Conservation (phyloP, 2,113 vertebrate genomes). For the pig (Sus scrofa) region DNA sequence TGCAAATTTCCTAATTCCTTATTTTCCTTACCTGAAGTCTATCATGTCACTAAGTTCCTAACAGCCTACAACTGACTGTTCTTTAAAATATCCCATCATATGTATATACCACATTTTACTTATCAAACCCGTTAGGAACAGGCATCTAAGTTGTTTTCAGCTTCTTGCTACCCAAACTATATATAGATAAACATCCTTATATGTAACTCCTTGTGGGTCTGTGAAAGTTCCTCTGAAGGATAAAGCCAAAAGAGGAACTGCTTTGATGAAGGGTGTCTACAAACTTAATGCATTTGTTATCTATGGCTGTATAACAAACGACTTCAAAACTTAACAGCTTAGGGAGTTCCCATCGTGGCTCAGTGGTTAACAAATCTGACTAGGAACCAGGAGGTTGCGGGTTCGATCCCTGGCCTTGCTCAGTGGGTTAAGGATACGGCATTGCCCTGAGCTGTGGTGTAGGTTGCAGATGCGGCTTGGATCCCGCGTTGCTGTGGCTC, state of each 20-base stretch:
- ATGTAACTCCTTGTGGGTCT: not conserved
- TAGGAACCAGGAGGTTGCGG: too few species aligned
- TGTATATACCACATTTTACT: not conserved
- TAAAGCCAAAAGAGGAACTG: not conserved
- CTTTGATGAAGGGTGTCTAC: not conserved
- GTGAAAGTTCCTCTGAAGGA: not conserved
- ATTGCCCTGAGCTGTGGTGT: too few species aligned
- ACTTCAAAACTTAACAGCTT: slow-evolving; percentile 4
- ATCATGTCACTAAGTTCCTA: not conserved
- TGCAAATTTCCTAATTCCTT: not conserved
- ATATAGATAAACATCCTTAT: not conserved
- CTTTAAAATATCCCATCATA: not conserved
- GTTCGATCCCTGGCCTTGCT: too few species aligned
- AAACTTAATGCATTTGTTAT: not conserved
- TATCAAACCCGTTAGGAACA: not conserved
- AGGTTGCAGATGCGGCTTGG: too few species aligned
- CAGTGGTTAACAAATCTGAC: too few species aligned
- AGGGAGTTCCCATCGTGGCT: too few species aligned
- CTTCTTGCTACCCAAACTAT: not conserved
- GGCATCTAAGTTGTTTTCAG: not conserved
- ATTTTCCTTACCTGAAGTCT: not conserved
- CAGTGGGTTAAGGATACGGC: too few species aligned
- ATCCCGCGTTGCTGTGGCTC: too few species aligned
- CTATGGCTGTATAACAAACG: not conserved
- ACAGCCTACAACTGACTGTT: not conserved